Conservation (phyloP, 2,888 invertebrate genomes). For the Trissolcus japonicus region DNA sequence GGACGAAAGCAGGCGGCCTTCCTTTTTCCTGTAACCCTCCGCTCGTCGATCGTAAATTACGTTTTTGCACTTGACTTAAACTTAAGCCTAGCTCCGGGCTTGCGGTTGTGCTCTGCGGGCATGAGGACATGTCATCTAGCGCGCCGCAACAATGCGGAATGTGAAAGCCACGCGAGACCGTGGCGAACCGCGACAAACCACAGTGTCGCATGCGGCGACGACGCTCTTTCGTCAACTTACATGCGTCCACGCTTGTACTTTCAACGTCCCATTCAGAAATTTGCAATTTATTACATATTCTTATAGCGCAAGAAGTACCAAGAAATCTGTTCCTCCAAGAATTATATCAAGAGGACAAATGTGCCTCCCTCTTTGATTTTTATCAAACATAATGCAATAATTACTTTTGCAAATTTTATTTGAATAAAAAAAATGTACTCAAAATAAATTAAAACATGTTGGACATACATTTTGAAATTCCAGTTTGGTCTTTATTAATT, state of each 20-base stretch:
- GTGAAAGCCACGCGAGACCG: conserved; percentile 59
- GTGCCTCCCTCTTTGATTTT: no score
- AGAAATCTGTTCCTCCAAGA: no score
- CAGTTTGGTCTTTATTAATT: no score
- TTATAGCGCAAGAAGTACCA: no score
- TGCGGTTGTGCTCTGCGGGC: conserved; percentile 40
- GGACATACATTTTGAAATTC: no score
- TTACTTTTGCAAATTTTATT: no score
- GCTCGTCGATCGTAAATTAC: conserved; percentile 67
- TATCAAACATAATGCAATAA: no score
- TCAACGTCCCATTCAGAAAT: background rate
- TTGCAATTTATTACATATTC: no score
- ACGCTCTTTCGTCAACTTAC: conserved; percentile 60
- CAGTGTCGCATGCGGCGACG: conserved; percentile 47
- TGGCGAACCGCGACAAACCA: conserved; percentile 50
- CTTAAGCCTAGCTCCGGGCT: conserved; percentile 26
- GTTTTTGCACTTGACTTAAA: conserved; percentile 65
- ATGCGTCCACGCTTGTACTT: conserved; percentile 14
- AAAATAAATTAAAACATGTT: no score
- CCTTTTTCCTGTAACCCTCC: conserved; percentile 35
- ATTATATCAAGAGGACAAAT: no score
- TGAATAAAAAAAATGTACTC: no score
- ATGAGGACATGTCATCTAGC: conserved; percentile 44
- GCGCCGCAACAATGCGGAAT: conserved; percentile 55
- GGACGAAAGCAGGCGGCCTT: conserved; percentile 48